These are phyloP conservation scores for Drosophila pandora DNA, from an alignment of 1,140 invertebrate genomes.

Conservation along the genomic window DNA sequence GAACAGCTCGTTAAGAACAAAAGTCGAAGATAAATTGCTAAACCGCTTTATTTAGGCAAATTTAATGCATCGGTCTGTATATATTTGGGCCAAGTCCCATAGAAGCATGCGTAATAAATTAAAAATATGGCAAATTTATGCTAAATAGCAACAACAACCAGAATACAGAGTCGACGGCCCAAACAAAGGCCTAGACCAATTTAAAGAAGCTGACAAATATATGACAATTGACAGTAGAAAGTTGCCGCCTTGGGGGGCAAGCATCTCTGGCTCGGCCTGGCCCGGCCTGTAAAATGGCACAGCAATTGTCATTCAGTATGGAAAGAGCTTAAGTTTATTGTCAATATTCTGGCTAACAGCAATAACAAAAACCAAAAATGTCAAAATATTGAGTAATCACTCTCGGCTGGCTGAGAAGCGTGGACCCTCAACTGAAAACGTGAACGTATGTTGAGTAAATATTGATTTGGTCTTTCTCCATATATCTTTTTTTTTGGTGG, in stretches of 20 bases:
- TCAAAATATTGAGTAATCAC: constrained; percentile 82
- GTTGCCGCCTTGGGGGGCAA: constrained; percentile 59
- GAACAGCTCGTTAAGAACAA: constrained; percentile 29
- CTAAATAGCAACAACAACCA: constrained; percentile 65
- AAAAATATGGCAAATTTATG: constrained; percentile 60
- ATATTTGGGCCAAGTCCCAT: constrained; percentile 57
- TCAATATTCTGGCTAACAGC: constrained; percentile 63
- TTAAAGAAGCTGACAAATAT: constrained; percentile 76
- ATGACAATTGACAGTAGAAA: constrained; percentile 80
- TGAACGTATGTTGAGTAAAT: constrained; percentile 74
- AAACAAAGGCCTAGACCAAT: constrained; percentile 73
- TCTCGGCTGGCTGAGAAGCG: constrained; percentile 37
- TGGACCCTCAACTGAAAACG: constrained; percentile 54
- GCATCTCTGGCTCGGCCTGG: background rate
- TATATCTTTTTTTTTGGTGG: constrained; percentile 17
- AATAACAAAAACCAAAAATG: constrained; percentile 42
- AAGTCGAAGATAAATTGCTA: constrained; percentile 20
- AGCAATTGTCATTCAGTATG: constrained; percentile 78
- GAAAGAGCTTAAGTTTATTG: constrained; percentile 80
- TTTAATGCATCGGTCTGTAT: constrained; percentile 10
- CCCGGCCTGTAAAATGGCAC: constrained; percentile 61
- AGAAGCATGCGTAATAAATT: constrained; percentile 66
- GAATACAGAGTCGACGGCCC: constrained; percentile 12
- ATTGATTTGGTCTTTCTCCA: constrained; percentile 54
- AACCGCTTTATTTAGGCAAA: constrained; percentile 53